Evolutionary conservation across 2,113 vertebrate species (phyloP), one percentile per base, ranked within the genome.

Genomic region (Lynx canadensis): DNA sequence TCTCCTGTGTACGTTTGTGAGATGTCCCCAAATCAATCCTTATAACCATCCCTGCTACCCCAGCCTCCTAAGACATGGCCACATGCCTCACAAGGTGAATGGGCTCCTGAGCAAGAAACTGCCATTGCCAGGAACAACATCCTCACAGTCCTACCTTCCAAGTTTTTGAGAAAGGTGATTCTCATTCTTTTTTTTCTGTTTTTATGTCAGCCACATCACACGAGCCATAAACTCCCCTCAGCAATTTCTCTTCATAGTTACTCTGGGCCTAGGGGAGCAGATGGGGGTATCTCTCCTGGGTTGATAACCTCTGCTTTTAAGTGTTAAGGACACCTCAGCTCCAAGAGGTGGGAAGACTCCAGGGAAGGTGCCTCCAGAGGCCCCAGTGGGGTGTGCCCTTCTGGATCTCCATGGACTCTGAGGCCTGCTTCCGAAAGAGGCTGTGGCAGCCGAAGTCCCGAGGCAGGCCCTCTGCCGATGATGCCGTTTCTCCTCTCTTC

Each of bases 221-320:
- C 16, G 31, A 93, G 57, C 69, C 80, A 13, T 3, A 41, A 76
- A 50, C 23, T 21, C 27, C 23, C 12, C 45, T 31, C 31, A 38
- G 78, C 57, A 60, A 73, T 65, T 84, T 92, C 87, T 82, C 68
- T 33, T 88, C 55, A 71, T 2, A 16, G 74, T 74, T 80, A 66
- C 60, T 90, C 10, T 74, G 16, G 83, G 78, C 69, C 48, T 79
- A 66, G n/a, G 25, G 23, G 63, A 45, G 21, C 14, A n/a, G 31
- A 21, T 52, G 21, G 15, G 7, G 45, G 18, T 18, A 15, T 57
- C 81, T 41, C 57, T 91, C 50, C 38, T 11, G 27, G 45, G 14
- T 3, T 71, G 65, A 83, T 57, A 63, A 27, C 48, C 57, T 41
- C 65, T 93, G 83, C 33, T 60, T 36, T 48, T 3, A 36, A 27